Evolutionary conservation across 2,113 vertebrate genomes (phyloP), one percentile per base, ranked within the genome.

Genomic region (Eretmodus cyanostictus): DNA sequence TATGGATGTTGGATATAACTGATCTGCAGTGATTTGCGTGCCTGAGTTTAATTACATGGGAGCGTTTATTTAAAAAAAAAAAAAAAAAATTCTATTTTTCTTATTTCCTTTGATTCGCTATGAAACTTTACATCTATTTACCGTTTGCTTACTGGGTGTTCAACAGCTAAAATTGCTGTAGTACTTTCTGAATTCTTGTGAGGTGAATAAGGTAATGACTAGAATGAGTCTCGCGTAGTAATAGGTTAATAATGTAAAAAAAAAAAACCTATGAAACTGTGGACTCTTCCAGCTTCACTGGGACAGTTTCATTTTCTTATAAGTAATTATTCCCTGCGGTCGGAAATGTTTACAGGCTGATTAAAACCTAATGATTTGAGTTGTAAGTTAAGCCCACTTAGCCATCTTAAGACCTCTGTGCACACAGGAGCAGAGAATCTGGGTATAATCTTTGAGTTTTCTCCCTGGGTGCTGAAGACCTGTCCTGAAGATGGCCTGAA

Each of bases 401-500:
- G 8, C 49, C 16, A 27, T 80, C 19, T 54, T 36, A 45, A 61
- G 7, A 31, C 17, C 4, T 68, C 9, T 82, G 7, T 31, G 31
- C 27, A n/a, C 63, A 87, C 82, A 99, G 99, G 99, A 47, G 95
- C 96, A 59, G 99, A 99, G 91, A 99, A 99, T 87, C 93, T 99
- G 89, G 96, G 97, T 19, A 97, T 99, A 80, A 98, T 99, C 55
- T 99, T 99, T 92, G 98, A 98, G 85, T 99, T 99, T 93, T 98
- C 98, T 3, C 93, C 98, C 3, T 99, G 99, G 99, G 98, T 99
- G 87, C 94, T 99, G 42, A 98, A 99, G 95, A 97, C 96, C 68
- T 98, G 97, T 88, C 97, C 99, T 16, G 99, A 99, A 82, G 99
- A 99, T 71, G 99, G 99, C 4, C 93, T 99, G 81, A 99, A 99